A percentile compares a stretch with the other conserved stretches of the same genome.
Evolutionary conservation across 2,113 vertebrate species (phyloP).

Genomic region (Alectura lathami): DNA sequence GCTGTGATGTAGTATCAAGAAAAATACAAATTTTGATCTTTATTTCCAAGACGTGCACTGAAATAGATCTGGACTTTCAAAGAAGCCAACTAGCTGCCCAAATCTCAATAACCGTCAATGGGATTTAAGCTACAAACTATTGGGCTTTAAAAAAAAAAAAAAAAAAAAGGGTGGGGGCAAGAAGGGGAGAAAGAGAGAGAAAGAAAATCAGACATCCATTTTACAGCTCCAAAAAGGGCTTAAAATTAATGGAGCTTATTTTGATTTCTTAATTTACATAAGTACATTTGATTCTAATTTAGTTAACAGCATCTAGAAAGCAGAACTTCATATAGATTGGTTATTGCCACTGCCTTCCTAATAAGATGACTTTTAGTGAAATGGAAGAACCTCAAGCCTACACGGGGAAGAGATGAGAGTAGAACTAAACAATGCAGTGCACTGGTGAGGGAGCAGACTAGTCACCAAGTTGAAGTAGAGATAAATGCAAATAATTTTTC

Average conservation of each 20-base stretch:
- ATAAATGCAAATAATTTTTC: slow-evolving; percentile 5
- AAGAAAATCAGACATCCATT: slow-evolving; percentile 16
- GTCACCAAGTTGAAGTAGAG: not conserved
- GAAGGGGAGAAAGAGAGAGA: not conserved
- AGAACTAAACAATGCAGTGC: not conserved
- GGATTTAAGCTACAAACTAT: slow-evolving; percentile 8
- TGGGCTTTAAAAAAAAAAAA: not conserved
- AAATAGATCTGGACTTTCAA: not conserved
- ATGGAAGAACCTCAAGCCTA: not conserved
- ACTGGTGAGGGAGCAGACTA: not conserved
- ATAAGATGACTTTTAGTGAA: not conserved
- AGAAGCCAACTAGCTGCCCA: not conserved
- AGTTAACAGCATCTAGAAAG: slow-evolving; percentile 34
- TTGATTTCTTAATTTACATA: slow-evolving; percentile 65
- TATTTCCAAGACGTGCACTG: not conserved
- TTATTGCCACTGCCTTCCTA: not conserved
- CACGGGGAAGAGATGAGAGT: not conserved
- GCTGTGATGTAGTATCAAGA: not conserved
- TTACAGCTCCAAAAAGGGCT: slow-evolving; percentile 42
- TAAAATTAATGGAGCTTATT: slow-evolving; percentile 48
- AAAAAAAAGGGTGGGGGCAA: fast-evolving
- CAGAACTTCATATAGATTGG: slow-evolving; percentile 31
- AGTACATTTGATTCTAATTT: slow-evolving; percentile 54
- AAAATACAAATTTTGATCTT: not conserved
- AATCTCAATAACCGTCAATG: slow-evolving; percentile 12